Base-by-base conservation (phyloP, 1,140 invertebrate genomes). In the Aphelenchoides fujianensis region DNA sequence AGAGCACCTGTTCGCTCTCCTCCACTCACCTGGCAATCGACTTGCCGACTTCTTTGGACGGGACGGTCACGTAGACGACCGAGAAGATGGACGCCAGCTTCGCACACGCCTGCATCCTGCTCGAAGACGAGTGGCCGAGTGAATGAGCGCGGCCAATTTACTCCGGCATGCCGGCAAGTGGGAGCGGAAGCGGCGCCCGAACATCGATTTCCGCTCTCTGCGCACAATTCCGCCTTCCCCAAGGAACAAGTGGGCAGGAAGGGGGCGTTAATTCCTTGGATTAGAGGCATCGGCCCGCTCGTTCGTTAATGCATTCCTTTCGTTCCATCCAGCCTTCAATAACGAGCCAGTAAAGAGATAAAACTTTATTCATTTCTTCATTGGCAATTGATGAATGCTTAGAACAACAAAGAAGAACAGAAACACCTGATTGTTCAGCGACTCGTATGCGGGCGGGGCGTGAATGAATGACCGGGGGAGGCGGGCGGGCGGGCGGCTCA, bases 51-150 rank as follows among this genome's bases (percentile, higher is more conserved):
- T 75, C 74, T 30, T 69, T 57, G 16, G 76, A 75, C 3, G 74
- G 74, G 7, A 77, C 74, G 1, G 74, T 75, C 2, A 75, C 74
- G 52, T 78, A 77, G 16, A 78, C 74, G 23, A 75, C 69, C 16
- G 69, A 73, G 41, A 74, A 74, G 28, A 74, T 19, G 9, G 74
- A 72, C 27, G 68, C 68, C 1, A 66, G n/a, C 32, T 66, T 66
- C 2, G 63, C 32, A 35, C 31, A 66, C 1, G 63, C 63, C 32
- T 66, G 63, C 63, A 66, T 66, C 7, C n/a, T n/a, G n/a, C n/a
- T n/a, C n/a, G n/a, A n/a, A n/a, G n/a, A n/a, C n/a, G n/a, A n/a
- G n/a, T n/a, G n/a, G n/a, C n/a, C n/a, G n/a, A n/a, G n/a, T n/a
- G n/a, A n/a, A n/a, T n/a, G n/a, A n/a, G n/a, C n/a, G n/a, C n/a